phyloP scores from a whole-genome alignment of 2,888 invertebrate genomes.

The Stenoptilia bipunctidactyla region DNA sequence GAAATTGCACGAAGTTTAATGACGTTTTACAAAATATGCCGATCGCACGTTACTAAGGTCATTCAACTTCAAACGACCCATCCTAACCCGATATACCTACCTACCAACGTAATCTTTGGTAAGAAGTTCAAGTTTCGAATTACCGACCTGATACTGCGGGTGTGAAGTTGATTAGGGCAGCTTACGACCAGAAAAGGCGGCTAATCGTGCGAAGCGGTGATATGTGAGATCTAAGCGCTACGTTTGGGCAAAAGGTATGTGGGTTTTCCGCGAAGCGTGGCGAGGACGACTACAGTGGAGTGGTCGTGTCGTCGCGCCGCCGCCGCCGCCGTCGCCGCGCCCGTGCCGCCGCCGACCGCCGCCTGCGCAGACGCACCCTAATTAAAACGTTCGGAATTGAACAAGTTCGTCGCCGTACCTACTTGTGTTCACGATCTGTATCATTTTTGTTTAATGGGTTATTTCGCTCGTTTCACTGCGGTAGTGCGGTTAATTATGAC shows the following conservation, averaged over 20 bases:
- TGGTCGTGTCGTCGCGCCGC: constrained; percentile 8
- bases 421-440: constrained; percentile 46
- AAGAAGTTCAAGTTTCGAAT: too few relatives aligned
- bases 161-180: neutral
- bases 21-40: too few relatives aligned
- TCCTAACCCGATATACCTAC: too few relatives aligned
- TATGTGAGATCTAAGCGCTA: constrained; percentile 32
- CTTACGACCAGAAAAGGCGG: constrained; percentile 21
- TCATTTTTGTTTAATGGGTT: constrained; percentile 63
- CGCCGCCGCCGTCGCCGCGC: constrained; percentile 24
- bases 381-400: constrained; percentile 61
- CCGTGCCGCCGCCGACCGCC: constrained; percentile 26
- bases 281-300: constrained; percentile 4
- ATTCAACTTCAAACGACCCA: too few relatives aligned
- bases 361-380: constrained; percentile 35
- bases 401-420: constrained; percentile 24
- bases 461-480: constrained; percentile 27
- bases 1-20: too few relatives aligned
- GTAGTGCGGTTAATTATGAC: constrained; percentile 14
- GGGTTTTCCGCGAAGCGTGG: constrained; percentile 31
- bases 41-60: too few relatives aligned
- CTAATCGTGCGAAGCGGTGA: constrained; percentile 30
- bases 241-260: too few relatives aligned
- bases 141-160: too few relatives aligned
- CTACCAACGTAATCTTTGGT: too few relatives aligned